Conservation (phyloP, 2,797 vertebrate species). For the Phalloptychus januarius region DNA sequence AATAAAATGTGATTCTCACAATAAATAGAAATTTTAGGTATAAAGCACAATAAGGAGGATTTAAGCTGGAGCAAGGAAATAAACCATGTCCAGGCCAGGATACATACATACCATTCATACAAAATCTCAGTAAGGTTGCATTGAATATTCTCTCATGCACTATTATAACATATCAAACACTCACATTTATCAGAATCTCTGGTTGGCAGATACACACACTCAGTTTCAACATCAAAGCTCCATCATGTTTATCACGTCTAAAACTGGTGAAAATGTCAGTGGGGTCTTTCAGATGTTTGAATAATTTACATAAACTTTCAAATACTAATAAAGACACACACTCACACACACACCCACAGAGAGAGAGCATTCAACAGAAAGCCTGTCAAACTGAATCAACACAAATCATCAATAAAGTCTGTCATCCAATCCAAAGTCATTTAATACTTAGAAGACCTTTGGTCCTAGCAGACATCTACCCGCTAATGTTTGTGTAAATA, state of each 20-base stretch:
- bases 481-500: neutral
- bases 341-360: neutral
- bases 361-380: neutral
- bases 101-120: neutral
- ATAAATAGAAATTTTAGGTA: neutral
- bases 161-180: neutral
- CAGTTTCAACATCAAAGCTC: neutral
- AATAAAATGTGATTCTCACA: neutral
- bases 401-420: neutral
- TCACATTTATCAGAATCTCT: neutral
- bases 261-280: neutral
- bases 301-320: neutral
- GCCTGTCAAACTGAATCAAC: neutral
- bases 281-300: constrained; percentile 1
- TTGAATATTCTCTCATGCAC: neutral
- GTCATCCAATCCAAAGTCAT: neutral
- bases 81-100: neutral
- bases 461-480: no score
- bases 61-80: neutral
- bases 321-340: neutral
- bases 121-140: neutral
- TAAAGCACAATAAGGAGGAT: neutral
- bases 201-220: neutral
- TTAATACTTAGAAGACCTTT: neutral
- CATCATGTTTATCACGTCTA: neutral